Evolutionary conservation across 1,140 invertebrate species (phyloP).

Genomic region (Lordiphosa stackelbergi): DNA sequence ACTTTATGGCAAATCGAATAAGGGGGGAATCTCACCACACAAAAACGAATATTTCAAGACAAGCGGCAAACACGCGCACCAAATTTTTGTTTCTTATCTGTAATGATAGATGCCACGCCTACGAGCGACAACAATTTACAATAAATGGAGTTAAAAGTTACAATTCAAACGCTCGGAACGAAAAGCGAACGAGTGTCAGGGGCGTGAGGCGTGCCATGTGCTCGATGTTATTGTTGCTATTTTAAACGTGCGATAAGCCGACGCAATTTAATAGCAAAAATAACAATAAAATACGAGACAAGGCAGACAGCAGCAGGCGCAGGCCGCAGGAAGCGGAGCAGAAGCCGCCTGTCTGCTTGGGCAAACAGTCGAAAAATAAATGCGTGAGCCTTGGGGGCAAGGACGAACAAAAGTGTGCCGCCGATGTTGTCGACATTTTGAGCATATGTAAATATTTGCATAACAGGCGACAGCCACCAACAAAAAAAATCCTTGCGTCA

Average conservation of each 20-base stretch:
- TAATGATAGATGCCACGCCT: conserved; percentile 67
- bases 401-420: conserved; percentile 33
- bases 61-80: conserved; percentile 34
- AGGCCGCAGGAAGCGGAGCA: neutral
- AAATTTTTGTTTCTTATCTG: conserved; percentile 58
- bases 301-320: conserved; percentile 27
- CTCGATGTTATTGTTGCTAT: conserved; percentile 49
- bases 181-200: neutral
- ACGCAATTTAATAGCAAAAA: conserved; percentile 75
- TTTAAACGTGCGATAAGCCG: conserved; percentile 74
- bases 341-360: conserved; percentile 25
- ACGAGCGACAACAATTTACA: conserved; percentile 67
- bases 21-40: neutral
- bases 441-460: conserved; percentile 61
- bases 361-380: conserved; percentile 70
- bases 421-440: conserved; percentile 11
- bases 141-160: conserved; percentile 76
- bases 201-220: conserved; percentile 15
- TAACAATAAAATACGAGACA: conserved; percentile 73
- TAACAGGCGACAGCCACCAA: conserved; percentile 29
- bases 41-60: conserved; percentile 9
- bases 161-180: conserved; percentile 51
- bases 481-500: conserved; percentile 47
- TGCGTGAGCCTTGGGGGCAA: conserved; percentile 37
- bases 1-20: conserved; percentile 14